These are phyloP conservation scores for Perognathus longimembris DNA, from an alignment of 2,113 vertebrate genomes.

Conservation along the genomic window DNA sequence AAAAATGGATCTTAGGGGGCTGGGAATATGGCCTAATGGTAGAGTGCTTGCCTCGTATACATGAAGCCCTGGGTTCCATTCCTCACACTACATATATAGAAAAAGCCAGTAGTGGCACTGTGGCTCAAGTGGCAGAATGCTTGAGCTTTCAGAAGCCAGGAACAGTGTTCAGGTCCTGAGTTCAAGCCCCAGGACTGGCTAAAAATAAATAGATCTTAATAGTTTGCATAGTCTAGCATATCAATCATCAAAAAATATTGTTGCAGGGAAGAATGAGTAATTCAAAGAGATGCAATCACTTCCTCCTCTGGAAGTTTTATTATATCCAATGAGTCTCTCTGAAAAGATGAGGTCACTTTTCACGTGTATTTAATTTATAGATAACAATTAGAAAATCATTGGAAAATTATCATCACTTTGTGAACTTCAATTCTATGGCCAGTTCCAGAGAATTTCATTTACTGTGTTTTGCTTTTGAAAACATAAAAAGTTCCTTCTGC, in stretches of 20 bases:
- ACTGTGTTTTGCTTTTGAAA: no score
- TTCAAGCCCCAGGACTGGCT: no score
- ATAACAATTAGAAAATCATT: not conserved
- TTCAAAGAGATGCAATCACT: not conserved
- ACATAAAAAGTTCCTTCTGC: no score
- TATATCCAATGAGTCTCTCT: not conserved
- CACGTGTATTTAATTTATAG: conserved; percentile 1
- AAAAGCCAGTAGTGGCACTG: no score
- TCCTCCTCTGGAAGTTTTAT: not conserved
- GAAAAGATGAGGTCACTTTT: not conserved
- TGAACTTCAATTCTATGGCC: not conserved
- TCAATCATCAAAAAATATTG: not conserved
- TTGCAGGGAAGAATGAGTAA: not conserved
- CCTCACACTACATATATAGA: no score
- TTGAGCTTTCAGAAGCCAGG: no score
- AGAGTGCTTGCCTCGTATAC: no score
- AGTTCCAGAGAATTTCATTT: not conserved
- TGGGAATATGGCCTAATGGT: no score
- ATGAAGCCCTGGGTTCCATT: no score
- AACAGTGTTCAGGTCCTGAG: no score
- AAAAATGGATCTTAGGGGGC: not conserved
- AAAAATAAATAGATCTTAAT: not conserved
- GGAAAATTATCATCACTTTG: not conserved
- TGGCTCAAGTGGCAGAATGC: no score
- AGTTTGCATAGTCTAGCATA: not conserved